These are phyloP conservation scores for Cataglyphis cursor DNA, from an alignment of 2,888 invertebrate genomes.

Conservation along the genomic window DNA sequence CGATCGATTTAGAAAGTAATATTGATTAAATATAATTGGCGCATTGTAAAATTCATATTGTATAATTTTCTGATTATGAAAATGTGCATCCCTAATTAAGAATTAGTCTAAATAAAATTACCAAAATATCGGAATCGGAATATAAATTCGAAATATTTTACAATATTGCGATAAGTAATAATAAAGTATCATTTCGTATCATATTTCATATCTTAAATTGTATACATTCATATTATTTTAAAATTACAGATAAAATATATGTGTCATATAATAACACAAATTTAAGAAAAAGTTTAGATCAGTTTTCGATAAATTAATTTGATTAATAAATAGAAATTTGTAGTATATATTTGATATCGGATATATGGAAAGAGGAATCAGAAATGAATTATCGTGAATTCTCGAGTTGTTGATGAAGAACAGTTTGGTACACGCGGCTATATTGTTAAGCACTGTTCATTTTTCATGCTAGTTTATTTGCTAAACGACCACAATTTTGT, in stretches of 20 bases:
- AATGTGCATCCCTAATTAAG: neutral
- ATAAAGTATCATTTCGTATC: neutral
- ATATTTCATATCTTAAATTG: neutral
- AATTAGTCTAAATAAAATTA: slow-evolving; percentile 2
- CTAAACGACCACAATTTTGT: slow-evolving; percentile 49
- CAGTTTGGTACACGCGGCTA: neutral
- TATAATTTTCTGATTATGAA: neutral
- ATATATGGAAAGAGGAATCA: neutral
- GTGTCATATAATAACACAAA: neutral
- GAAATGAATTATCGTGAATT: slow-evolving; percentile 2
- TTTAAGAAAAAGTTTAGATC: neutral
- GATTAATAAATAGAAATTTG: neutral
- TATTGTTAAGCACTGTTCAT: slow-evolving; percentile 59
- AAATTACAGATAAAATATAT: neutral
- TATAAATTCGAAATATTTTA: neutral
- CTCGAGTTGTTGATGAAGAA: neutral
- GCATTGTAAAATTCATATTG: neutral
- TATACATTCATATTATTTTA: neutral
- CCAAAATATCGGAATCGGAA: neutral
- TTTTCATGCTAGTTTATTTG: slow-evolving; percentile 57
- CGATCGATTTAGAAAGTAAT: neutral
- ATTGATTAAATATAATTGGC: slow-evolving; percentile 15
- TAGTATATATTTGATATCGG: neutral
- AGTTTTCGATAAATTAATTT: neutral
- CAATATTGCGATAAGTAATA: neutral